Percentiles rank a stretch among this genome's conserved stretches.
Conservation (phyloP, 2,888 invertebrate species). For the Pristionchus mayeri region DNA sequence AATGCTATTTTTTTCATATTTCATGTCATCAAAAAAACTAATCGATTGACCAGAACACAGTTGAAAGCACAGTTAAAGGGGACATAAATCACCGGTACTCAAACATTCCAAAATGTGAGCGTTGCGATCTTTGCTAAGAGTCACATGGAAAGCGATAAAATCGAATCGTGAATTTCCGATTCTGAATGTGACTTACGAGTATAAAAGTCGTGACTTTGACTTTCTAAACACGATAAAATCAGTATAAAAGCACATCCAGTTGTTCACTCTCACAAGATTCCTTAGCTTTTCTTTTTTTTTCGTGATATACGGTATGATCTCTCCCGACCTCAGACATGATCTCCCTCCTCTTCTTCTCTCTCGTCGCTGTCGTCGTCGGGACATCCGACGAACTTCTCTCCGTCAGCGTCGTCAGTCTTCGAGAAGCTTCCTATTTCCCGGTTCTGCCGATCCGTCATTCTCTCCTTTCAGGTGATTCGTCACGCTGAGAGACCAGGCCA, state of each 20-base stretch:
- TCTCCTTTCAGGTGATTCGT: constrained; percentile 22
- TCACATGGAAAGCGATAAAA: not conserved
- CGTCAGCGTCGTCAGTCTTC: not conserved
- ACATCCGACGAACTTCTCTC: constrained; percentile 36
- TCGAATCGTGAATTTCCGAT: not conserved
- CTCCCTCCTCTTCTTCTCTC: not conserved
- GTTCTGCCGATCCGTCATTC: not conserved
- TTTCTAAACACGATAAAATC: not conserved
- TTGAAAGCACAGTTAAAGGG: too few species aligned
- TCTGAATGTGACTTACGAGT: not conserved
- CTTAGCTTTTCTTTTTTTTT: not conserved
- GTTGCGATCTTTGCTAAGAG: not conserved
- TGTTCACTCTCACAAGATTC: not conserved
- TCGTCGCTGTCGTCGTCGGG: not conserved
- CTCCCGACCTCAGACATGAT: not conserved
- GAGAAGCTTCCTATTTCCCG: not conserved
- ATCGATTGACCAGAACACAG: too few species aligned
- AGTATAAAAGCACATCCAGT: not conserved
- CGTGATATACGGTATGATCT: not conserved
- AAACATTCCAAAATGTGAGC: too few species aligned
- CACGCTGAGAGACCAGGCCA: constrained; percentile 12
- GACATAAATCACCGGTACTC: too few species aligned
- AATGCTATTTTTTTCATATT: too few species aligned
- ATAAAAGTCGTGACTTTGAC: not conserved
- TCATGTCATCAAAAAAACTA: too few species aligned